Base-by-base conservation (phyloP, 2,888 invertebrate genomes). In the Eupelmus urozonus region DNA sequence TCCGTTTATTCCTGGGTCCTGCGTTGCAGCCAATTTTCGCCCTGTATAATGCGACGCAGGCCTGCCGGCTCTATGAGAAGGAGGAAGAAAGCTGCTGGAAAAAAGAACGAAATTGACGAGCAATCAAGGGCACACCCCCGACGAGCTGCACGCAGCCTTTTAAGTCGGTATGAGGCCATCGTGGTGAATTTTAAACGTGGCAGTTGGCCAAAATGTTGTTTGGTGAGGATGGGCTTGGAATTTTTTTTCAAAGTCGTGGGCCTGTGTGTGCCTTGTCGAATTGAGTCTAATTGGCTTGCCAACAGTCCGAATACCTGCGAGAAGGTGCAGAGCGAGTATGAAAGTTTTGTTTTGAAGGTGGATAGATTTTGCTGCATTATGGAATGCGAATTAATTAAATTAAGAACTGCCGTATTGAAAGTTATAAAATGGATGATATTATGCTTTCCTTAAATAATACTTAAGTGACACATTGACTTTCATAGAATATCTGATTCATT, bases 71-170 rank as follows among this genome's bases (percentile, higher is more conserved):
- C 16, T 45, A 18, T 1, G 13, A 9, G 23, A 27, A 67, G 60
- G 65, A 25, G 20, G 18, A 55, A 40, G 49, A 60, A 55, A 42
- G 25, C 16, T 1, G 53, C 40, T 2, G 66, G 23, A 29, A 42
- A 18, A 51, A 55, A 11, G 45, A n/a, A 25, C 23, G 29, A 71
- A 78, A 75, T 78, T 75, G 63, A 78, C 51, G 72, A 69, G 69
- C 69, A 69, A 78, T 78, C 73, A 57, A 57, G 34, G 51, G 59
- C 4, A 13, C 45, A 13, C 51, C n/a, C 7, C 16, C 13, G 27
- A 27, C 67, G 23, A 34, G 42, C 25, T 27, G 16, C 18, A 23
- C 16, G 4, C 23, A 42, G 40, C 25, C 49, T 18, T 51, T 76
- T 69, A 63, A 55, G 65, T 63, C 65, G 59, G 49, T 29, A 57